Evolutionary conservation across 64 coral and sea anemone species (phyloP).

Genomic region (Orbicella faveolata): DNA sequence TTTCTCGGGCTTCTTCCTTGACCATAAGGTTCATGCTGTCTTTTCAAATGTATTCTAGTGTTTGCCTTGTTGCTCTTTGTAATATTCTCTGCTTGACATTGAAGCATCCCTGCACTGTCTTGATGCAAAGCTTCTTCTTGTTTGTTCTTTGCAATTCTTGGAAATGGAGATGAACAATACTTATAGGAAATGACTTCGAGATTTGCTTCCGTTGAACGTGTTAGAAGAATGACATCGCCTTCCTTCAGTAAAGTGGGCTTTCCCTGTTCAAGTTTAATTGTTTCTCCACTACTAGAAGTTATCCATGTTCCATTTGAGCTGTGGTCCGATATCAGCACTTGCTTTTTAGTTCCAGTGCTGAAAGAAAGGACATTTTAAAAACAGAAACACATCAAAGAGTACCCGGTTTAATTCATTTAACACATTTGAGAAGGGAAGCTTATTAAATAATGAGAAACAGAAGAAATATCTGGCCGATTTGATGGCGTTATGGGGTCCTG

Average conservation of each 20-base stretch:
- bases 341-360: not conserved
- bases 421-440: too few relatives aligned
- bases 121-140: not conserved
- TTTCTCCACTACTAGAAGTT: not conserved
- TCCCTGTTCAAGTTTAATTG: conserved; percentile 9
- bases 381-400: too few relatives aligned
- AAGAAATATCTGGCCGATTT: too few relatives aligned
- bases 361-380: not conserved
- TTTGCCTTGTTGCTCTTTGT: not conserved
- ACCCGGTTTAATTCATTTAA: too few relatives aligned
- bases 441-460: too few relatives aligned
- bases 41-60: not conserved
- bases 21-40: not conserved
- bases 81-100: not conserved
- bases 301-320: conserved; percentile 69
- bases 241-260: conserved; percentile 20
- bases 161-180: conserved; percentile 31
- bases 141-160: conserved; percentile 22
- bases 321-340: conserved; percentile 36
- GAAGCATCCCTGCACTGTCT: not conserved
- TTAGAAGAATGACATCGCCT: conserved; percentile 27
- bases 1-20: not conserved
- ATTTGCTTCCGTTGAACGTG: not conserved
- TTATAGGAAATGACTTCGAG: not conserved
- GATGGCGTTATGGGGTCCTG: too few relatives aligned